phyloP scores from a whole-genome alignment of 2,888 invertebrate species.

The Chloroclysta siterata region DNA sequence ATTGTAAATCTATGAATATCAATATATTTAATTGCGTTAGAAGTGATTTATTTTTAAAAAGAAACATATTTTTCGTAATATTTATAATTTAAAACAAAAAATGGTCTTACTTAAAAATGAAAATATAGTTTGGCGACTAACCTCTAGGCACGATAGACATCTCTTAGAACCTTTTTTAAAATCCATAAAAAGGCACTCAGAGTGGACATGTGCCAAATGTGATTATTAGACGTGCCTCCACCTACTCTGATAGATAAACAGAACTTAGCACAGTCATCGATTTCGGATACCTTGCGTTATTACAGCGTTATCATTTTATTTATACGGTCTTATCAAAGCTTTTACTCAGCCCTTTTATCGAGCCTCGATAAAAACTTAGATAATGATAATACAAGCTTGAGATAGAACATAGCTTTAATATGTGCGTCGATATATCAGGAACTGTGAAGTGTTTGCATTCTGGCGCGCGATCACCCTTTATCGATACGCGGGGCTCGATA shows the following conservation, averaged over 20 bases:
- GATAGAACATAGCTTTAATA: conserved; percentile 77
- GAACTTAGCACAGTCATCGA: conserved; percentile 12
- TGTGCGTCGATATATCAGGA: conserved; percentile 68
- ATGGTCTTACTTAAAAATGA: no score
- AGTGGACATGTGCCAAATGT: no score
- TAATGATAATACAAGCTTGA: conserved; percentile 78
- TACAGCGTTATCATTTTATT: conserved; percentile 30
- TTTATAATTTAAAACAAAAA: no score
- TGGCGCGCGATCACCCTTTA: conserved; percentile 51
- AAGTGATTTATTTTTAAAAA: no score
- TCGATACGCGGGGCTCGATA: conserved; percentile 32
- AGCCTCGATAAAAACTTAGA: conserved; percentile 73
- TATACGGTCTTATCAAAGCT: conserved; percentile 67
- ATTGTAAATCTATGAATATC: no score
- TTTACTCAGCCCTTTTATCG: conserved; percentile 74
- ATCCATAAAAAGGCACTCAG: no score
- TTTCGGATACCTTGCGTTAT: conserved; percentile 23
- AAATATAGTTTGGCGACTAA: no score
- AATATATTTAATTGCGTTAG: no score
- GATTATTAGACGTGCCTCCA: no score
- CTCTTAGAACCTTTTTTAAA: neutral
- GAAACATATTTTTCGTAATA: no score
- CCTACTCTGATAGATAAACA: neutral
- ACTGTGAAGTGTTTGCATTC: conserved; percentile 69
- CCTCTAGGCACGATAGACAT: no score